These are phyloP conservation scores for Platyrinchus mystaceus DNA, from an alignment of 2,797 vertebrate species.

Conservation along the genomic window DNA sequence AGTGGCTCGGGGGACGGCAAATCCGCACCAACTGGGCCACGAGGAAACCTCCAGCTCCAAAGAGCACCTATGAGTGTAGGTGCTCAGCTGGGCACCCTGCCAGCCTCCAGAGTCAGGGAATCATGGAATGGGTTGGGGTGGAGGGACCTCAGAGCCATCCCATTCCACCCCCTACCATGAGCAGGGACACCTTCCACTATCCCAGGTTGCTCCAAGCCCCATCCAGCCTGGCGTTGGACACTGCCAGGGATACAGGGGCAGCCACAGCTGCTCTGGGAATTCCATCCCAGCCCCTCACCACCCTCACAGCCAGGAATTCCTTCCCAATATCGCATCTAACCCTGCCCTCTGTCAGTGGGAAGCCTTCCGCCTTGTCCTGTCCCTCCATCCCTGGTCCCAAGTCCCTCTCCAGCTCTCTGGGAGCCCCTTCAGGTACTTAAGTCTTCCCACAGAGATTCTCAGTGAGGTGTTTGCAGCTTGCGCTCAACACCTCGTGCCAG, in stretches of 20 bases:
- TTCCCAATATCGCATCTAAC: background rate
- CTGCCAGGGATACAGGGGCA: background rate
- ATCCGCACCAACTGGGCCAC: slow-evolving; percentile 99
- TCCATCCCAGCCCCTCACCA: background rate
- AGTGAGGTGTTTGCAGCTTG: fast-evolving
- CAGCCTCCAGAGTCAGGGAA: background rate
- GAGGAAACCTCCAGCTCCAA: slow-evolving; percentile 95
- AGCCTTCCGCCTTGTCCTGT: background rate
- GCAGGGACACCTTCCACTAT: background rate
- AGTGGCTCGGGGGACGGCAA: slow-evolving; percentile 97
- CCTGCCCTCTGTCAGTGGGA: too few relatives aligned
- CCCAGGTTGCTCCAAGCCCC: background rate
- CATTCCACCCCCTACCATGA: background rate
- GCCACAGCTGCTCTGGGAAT: background rate
- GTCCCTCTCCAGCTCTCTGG: background rate
- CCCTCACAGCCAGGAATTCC: background rate
- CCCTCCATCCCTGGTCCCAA: background rate
- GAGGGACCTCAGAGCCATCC: background rate
- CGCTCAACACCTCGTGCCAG: fast-evolving
- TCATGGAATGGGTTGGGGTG: background rate
- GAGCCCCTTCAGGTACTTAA: background rate
- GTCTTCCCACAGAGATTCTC: background rate
- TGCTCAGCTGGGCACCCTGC: background rate
- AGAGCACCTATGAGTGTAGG: slow-evolving; percentile 92
- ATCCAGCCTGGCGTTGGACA: fast-evolving